A percentile compares a stretch with the other conserved stretches of the same genome.
These are phyloP conservation scores for Athalia rosae DNA, from an alignment of 2,888 invertebrate genomes.

Conservation along the genomic window DNA sequence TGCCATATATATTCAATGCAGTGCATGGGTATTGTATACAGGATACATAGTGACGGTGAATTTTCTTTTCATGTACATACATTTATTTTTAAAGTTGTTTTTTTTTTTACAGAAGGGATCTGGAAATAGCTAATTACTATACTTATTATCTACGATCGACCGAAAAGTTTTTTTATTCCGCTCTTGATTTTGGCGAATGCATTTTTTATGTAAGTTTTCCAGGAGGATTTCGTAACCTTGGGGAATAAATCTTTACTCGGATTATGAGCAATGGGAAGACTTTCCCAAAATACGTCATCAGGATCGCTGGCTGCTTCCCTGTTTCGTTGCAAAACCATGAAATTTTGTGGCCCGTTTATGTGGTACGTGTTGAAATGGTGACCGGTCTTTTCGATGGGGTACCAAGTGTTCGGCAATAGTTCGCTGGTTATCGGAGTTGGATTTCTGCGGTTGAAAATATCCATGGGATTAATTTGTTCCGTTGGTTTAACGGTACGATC, in stretches of 20 bases:
- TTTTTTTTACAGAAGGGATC: too few relatives aligned
- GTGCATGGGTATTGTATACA: too few relatives aligned
- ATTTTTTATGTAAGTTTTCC: slow-evolving; percentile 25
- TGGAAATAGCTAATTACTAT: too few relatives aligned
- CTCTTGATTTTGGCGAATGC: slow-evolving; percentile 10
- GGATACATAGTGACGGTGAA: too few relatives aligned
- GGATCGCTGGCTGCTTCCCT: not conserved
- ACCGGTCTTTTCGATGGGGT: slow-evolving; percentile 22
- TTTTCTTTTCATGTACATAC: too few relatives aligned
- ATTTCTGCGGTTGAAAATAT: slow-evolving; percentile 22
- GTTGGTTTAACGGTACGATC: not conserved
- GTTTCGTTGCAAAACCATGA: slow-evolving; percentile 26
- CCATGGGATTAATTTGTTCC: not conserved
- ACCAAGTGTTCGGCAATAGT: slow-evolving; percentile 35
- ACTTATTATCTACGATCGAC: not conserved
- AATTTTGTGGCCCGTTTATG: slow-evolving; percentile 42
- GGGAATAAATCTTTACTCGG: slow-evolving; percentile 16
- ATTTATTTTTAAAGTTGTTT: too few relatives aligned
- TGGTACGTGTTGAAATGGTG: slow-evolving; percentile 31
- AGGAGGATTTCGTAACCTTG: slow-evolving; percentile 7
- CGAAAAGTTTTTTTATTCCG: slow-evolving; percentile 37
- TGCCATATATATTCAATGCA: too few relatives aligned
- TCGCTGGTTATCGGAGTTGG: slow-evolving; percentile 41
- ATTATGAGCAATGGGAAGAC: slow-evolving; percentile 40
- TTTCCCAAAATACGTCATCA: slow-evolving; percentile 39